Percentiles rank a stretch among this genome's conserved stretches.
Conservation (phyloP, 2,888 invertebrate genomes). For the Apeira syringaria region DNA sequence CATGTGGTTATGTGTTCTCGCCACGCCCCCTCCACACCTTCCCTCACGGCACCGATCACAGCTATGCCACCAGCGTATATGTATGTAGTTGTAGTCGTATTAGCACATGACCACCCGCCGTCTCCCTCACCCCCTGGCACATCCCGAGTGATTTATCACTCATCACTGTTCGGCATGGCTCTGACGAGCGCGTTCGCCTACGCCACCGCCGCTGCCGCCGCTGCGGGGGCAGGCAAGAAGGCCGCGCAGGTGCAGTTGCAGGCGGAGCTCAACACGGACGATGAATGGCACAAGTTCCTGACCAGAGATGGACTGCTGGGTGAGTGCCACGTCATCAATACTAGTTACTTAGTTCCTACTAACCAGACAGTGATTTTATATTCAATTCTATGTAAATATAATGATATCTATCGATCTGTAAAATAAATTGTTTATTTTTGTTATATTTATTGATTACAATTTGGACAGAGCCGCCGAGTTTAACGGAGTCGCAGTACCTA, state of each 20-base stretch:
- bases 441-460: no score
- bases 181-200: constrained; percentile 70
- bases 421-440: no score
- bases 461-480: no score
- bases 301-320: constrained; percentile 90
- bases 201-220: constrained; percentile 67
- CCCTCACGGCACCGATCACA: not conserved
- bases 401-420: no score
- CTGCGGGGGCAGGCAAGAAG: constrained; percentile 86
- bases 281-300: constrained; percentile 92
- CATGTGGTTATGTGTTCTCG: constrained; percentile 9
- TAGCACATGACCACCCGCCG: constrained; percentile 12
- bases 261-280: constrained; percentile 91
- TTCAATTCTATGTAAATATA: no score
- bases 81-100: constrained; percentile 1
- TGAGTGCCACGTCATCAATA: constrained; percentile 62
- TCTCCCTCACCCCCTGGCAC: constrained; percentile 14
- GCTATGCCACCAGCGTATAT: not conserved
- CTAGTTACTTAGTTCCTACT: no score
- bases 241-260: constrained; percentile 90
- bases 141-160: constrained; percentile 15
- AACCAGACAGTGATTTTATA: no score
- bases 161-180: constrained; percentile 55
- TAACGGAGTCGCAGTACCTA: no score
- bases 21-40: constrained; percentile 8